phyloP scores from a whole-genome alignment of 23 tunicate genomes.

The Halocynthia roretzi region DNA sequence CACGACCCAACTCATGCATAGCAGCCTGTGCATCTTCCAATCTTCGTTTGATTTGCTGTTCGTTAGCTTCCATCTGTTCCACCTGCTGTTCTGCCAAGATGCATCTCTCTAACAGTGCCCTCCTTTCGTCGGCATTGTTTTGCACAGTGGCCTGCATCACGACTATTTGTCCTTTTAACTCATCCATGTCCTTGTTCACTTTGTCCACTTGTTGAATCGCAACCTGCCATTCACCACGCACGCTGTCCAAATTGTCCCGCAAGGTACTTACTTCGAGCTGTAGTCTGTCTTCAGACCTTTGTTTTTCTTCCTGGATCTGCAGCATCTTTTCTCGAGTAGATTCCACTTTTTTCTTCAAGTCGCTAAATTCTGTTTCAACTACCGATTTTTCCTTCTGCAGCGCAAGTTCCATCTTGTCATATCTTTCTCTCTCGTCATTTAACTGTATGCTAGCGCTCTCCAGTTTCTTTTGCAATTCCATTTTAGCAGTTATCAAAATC shows the following conservation, averaged over 20 bases:
- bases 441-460: background rate
- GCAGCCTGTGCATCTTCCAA: conserved; percentile 76
- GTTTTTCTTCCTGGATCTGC: conserved; percentile 50
- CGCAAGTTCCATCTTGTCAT: background rate
- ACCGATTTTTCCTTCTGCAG: conserved; percentile 10
- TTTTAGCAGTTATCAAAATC: conserved; percentile 12
- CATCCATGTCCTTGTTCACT: conserved; percentile 38
- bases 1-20: conserved; percentile 93
- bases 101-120: conserved; percentile 79
- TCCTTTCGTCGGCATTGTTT: conserved; percentile 75
- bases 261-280: conserved; percentile 67
- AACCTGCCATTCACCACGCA: conserved; percentile 67
- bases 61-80: conserved; percentile 46
- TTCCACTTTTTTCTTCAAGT: background rate
- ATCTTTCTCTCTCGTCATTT: background rate
- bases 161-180: conserved; percentile 50
- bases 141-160: conserved; percentile 63
- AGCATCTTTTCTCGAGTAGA: conserved; percentile 30
- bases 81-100: conserved; percentile 63
- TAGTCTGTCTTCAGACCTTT: conserved; percentile 49
- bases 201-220: conserved; percentile 42
- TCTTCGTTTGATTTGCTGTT: conserved; percentile 29
- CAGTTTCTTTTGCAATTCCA: conserved; percentile 22
- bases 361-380: background rate
- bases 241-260: conserved; percentile 68